These are phyloP conservation scores for Micrasema minimum DNA, from an alignment of 1,140 invertebrate species.

Conservation along the genomic window DNA sequence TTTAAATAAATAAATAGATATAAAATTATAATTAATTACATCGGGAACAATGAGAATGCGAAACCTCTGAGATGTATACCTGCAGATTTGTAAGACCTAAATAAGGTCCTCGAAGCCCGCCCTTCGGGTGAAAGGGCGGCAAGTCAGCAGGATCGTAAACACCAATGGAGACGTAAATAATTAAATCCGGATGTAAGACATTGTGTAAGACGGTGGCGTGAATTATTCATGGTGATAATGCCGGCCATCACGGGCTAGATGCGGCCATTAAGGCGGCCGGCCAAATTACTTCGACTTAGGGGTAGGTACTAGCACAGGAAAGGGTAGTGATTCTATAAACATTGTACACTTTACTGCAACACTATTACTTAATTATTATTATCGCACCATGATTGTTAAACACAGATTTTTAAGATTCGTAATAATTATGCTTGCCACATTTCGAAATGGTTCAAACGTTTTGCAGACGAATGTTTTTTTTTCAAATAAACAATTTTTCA, in stretches of 20 bases:
- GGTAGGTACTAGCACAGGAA: background rate
- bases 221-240: conserved; percentile 53
- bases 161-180: conserved; percentile 51
- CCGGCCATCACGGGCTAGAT: conserved; percentile 11
- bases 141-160: conserved; percentile 45
- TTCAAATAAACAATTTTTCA: too few species aligned
- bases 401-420: too few species aligned
- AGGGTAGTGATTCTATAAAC: background rate
- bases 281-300: conserved; percentile 12
- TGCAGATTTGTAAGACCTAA: background rate
- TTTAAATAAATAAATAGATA: too few species aligned
- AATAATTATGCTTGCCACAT: too few species aligned
- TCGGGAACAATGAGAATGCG: too few species aligned
- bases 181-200: conserved; percentile 54
- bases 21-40: too few species aligned
- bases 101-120: background rate
- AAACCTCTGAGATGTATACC: too few species aligned
- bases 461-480: too few species aligned
- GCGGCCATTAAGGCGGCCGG: background rate
- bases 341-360: too few species aligned
- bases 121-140: conserved; percentile 14
- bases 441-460: too few species aligned
- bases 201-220: conserved; percentile 51
- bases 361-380: too few species aligned
- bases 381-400: too few species aligned